A percentile compares a stretch with the other conserved stretches of the same genome.
These are phyloP conservation scores for Pyrochroa serraticornis DNA, from an alignment of 2,888 invertebrate genomes.

Conservation along the genomic window DNA sequence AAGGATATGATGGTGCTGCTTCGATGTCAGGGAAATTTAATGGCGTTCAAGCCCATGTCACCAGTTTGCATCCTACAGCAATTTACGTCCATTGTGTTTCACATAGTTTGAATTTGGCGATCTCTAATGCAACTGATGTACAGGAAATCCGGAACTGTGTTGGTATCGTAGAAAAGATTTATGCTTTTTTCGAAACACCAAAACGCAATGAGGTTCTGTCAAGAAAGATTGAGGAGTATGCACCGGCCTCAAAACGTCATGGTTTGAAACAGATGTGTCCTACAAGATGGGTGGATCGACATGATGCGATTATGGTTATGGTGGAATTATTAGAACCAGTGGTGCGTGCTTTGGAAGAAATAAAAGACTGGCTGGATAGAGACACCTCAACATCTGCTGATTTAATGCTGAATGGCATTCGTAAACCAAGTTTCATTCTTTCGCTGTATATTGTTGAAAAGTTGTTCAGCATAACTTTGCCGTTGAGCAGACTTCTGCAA, in stretches of 20 bases:
- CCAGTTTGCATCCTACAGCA: conserved; percentile 12
- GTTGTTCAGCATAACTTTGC: too few species aligned
- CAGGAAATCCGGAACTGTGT: conserved; percentile 9
- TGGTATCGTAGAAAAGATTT: conserved; percentile 15
- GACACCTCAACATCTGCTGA: too few species aligned
- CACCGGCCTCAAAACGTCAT: background rate
- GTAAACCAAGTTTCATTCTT: too few species aligned
- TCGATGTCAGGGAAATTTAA: conserved; percentile 36
- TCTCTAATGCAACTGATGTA: conserved; percentile 10
- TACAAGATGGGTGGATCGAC: conserved; percentile 19
- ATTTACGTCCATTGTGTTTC: conserved; percentile 18
- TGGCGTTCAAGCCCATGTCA: conserved; percentile 29
- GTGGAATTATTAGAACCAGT: too few species aligned
- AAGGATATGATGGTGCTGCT: conserved; percentile 41
- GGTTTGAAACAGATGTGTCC: conserved; percentile 17
- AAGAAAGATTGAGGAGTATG: conserved; percentile 6
- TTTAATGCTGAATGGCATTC: too few species aligned
- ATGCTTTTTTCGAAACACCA: conserved; percentile 17
- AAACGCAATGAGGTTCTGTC: conserved; percentile 16
- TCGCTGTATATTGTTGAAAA: too few species aligned
- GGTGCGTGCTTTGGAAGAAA: too few species aligned
- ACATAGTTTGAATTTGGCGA: conserved; percentile 14
- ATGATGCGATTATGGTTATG: too few species aligned
- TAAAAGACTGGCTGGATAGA: too few species aligned
- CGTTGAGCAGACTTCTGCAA: too few species aligned